A percentile compares a stretch with the other conserved stretches of the same genome.
phyloP scores from a whole-genome alignment of 2,888 invertebrate genomes.

The Rhopalosiphum nymphaeae region DNA sequence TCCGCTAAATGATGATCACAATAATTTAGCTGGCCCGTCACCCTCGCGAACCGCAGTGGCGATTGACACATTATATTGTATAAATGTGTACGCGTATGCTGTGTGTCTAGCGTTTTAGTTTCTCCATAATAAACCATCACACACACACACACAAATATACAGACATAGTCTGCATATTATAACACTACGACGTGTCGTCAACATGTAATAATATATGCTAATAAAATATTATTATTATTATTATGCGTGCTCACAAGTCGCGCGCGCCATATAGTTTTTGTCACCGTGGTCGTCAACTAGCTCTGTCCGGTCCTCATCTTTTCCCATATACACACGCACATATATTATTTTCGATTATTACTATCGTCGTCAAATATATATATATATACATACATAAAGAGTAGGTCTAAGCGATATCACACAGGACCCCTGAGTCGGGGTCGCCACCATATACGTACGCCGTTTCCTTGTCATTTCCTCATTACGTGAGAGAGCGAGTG shows the following conservation, averaged over 20 bases:
- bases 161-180: neutral
- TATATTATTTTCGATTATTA: slow-evolving; percentile 20
- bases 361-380: neutral
- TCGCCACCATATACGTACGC: slow-evolving; percentile 13
- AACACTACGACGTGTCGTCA: slow-evolving; percentile 1
- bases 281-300: slow-evolving; percentile 51
- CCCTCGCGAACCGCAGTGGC: neutral
- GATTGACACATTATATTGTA: slow-evolving; percentile 27
- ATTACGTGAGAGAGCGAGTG: slow-evolving; percentile 36
- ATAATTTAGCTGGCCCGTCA: neutral
- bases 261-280: slow-evolving; percentile 6
- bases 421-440: slow-evolving; percentile 32
- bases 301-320: slow-evolving; percentile 64
- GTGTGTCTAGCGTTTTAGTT: neutral
- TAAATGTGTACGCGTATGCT: neutral
- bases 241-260: neutral
- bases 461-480: slow-evolving; percentile 65
- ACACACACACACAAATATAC: neutral
- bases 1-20: slow-evolving; percentile 48
- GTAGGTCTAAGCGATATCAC: slow-evolving; percentile 30
- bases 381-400: neutral
- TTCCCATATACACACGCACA: slow-evolving; percentile 55
- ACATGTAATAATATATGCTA: neutral
- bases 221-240: slow-evolving; percentile 40
- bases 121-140: neutral